Conservation (phyloP, 2,797 vertebrate species). For the Philypnodon macrostomus region DNA sequence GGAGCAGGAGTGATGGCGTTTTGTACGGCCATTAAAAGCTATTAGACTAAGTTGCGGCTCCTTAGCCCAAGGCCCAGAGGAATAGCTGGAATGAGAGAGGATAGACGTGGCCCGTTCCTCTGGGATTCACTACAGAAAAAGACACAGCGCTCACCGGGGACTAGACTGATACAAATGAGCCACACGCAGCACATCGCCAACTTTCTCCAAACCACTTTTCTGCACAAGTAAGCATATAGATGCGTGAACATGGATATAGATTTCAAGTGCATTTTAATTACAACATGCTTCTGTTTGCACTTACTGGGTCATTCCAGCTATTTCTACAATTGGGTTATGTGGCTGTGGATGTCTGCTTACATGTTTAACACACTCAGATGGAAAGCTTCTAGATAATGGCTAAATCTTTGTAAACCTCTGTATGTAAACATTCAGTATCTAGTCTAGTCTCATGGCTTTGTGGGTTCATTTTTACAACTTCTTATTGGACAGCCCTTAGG, state of each 20-base stretch:
- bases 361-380: no score
- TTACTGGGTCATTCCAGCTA: slow-evolving; percentile 1
- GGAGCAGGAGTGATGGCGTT: not conserved
- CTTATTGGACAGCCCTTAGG: no score
- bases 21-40: slow-evolving; percentile 20
- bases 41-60: slow-evolving; percentile 27
- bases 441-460: no score
- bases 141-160: slow-evolving; percentile 27
- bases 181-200: slow-evolving; percentile 13
- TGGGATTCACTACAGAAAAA: slow-evolving; percentile 35
- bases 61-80: slow-evolving; percentile 19
- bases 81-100: slow-evolving; percentile 29
- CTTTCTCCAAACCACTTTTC: slow-evolving; percentile 18
- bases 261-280: slow-evolving; percentile 3
- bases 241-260: slow-evolving; percentile 24
- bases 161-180: slow-evolving; percentile 44
- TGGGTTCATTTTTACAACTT: no score
- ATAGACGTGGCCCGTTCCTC: slow-evolving; percentile 17
- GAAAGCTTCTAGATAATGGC: no score
- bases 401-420: no score
- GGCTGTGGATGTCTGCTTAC: no score
- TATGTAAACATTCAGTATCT: no score
- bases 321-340: not conserved
- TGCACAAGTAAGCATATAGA: slow-evolving; percentile 25
- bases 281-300: slow-evolving; percentile 8